Base-by-base conservation (phyloP, 1,140 invertebrate genomes). In the Ptiloglossa arizonensis region DNA sequence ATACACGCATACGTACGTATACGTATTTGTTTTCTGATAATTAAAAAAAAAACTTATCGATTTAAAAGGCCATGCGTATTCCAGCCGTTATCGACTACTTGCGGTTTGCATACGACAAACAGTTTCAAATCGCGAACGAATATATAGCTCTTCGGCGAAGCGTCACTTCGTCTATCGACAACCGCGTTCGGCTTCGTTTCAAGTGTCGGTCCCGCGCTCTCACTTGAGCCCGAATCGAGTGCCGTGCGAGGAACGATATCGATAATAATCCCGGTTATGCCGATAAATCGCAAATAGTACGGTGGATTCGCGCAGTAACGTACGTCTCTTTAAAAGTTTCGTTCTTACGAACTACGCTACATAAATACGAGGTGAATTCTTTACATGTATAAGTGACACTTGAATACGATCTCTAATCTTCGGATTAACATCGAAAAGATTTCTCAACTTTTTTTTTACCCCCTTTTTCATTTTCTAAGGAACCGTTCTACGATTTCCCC, bases 31-130 rank as follows among this genome's bases (percentile, higher is more conserved):
- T 22, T 62, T 62, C 22, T 62, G 59, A 62, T 41, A 62, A 35
- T 41, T 35, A 62, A 62, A 62, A 62, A 62, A 62, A 35, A 13
- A 62, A 22, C 59, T 62, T 62, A 62, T 41, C 35, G 35, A 62
- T 41, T 62, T 62, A 62, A 62, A 62, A 62, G 59, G 35, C 59
- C 35, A 62, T 62, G 22, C 59, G 35, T 8, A 24, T 62, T 35
- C 19, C 59, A 24, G 59, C 11, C 59, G 35, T 62, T 13, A 5
- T 35, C 35, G 35, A 38, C 6, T 29, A 56, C 19, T 5, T 22
- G 29, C 35, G 15, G 3, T 1, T 22, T 4, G 29, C 29, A 15
- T 13, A 15, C 19, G 4, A 0, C 2, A 8, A 29, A 6, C 27
- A 32, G 9, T 35, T 35, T n/a, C n/a, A n/a, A n/a, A n/a, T n/a